A percentile compares a stretch with the other conserved stretches of the same genome.
Evolutionary conservation across 1,140 invertebrate species (phyloP).

Genomic region (Drosophila lacteicornis): DNA sequence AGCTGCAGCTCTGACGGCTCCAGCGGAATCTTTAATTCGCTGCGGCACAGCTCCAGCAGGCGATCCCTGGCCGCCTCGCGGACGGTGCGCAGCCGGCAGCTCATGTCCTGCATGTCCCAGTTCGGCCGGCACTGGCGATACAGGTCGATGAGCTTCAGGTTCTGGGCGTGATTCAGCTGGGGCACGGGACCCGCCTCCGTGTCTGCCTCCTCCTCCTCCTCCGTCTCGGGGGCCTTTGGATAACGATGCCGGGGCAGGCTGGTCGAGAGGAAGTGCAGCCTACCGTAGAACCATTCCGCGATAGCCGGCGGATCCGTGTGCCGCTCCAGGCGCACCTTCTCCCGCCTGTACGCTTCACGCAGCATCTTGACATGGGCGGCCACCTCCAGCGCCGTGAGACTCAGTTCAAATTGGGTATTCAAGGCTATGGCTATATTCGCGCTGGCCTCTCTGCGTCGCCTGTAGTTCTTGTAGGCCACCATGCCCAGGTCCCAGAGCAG

Average conservation of each 20-base stretch:
- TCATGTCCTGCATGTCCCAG: constrained; percentile 51
- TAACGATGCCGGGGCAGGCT: neutral
- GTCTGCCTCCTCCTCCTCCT: neutral
- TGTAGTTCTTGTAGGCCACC: constrained; percentile 28
- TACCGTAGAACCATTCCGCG: constrained; percentile 29
- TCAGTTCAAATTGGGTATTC: constrained; percentile 19
- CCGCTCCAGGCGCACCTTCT: constrained; percentile 19
- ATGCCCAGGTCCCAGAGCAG: constrained; percentile 39
- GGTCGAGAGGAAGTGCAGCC: constrained; percentile 21
- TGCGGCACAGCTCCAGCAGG: constrained; percentile 40
- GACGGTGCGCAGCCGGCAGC: constrained; percentile 33
- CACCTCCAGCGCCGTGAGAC: constrained; percentile 21
- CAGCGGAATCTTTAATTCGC: constrained; percentile 22
- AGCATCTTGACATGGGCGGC: constrained; percentile 13
- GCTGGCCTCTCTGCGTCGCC: constrained; percentile 12
- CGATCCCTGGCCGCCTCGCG: constrained; percentile 31
- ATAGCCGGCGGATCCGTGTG: neutral
- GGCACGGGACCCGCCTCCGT: constrained; percentile 4
- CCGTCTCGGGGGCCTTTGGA: neutral
- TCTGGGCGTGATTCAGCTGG: constrained; percentile 22
- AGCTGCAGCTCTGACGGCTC: constrained; percentile 26
- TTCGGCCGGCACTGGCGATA: constrained; percentile 27
- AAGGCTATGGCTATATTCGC: constrained; percentile 16
- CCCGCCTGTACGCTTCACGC: constrained; percentile 14
- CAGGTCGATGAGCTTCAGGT: constrained; percentile 43